Percentiles rank a stretch among this genome's conserved stretches.
phyloP scores from a whole-genome alignment of 2,113 vertebrate species.

The Chionomys nivalis region DNA sequence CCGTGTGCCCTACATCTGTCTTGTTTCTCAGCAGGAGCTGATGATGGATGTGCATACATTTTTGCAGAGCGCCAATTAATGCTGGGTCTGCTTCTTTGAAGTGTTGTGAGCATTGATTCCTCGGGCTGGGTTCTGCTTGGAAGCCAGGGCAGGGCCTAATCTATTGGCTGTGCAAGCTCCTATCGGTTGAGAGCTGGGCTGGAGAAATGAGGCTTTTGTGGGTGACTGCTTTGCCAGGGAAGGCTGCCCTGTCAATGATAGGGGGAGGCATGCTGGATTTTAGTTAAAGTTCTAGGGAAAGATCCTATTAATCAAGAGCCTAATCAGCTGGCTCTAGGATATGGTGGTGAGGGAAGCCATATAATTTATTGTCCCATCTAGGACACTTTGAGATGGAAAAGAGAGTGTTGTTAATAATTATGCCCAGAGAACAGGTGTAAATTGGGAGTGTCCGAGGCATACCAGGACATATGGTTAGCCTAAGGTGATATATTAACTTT shows the following conservation, averaged over 20 bases:
- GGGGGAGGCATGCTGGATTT: constrained; percentile 78
- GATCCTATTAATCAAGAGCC: constrained; percentile 84
- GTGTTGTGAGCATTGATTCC: constrained; percentile 55
- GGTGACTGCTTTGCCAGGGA: constrained; percentile 66
- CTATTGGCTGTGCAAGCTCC: neutral
- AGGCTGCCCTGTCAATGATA: constrained; percentile 80
- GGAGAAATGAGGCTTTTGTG: constrained; percentile 55
- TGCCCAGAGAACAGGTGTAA: constrained; percentile 65
- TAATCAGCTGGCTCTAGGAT: constrained; percentile 83
- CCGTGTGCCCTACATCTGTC: constrained; percentile 75
- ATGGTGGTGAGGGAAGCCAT: constrained; percentile 67
- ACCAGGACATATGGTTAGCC: constrained; percentile 53
- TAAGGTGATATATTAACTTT: constrained; percentile 78
- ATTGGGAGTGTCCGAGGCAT: constrained; percentile 53
- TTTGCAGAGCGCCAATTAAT: constrained; percentile 78
- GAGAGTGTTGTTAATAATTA: constrained; percentile 69
- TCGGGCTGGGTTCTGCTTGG: constrained; percentile 38
- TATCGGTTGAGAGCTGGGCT: constrained; percentile 50
- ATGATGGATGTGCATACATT: constrained; percentile 79
- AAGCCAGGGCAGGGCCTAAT: constrained; percentile 8
- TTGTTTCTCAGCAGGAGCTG: constrained; percentile 76
- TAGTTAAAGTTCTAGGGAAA: constrained; percentile 83
- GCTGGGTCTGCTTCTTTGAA: constrained; percentile 68
- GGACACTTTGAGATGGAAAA: constrained; percentile 63
- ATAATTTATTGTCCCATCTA: constrained; percentile 75